Evolutionary conservation across 1,140 invertebrate species (phyloP).

Genomic region (Hestina assimilis): DNA sequence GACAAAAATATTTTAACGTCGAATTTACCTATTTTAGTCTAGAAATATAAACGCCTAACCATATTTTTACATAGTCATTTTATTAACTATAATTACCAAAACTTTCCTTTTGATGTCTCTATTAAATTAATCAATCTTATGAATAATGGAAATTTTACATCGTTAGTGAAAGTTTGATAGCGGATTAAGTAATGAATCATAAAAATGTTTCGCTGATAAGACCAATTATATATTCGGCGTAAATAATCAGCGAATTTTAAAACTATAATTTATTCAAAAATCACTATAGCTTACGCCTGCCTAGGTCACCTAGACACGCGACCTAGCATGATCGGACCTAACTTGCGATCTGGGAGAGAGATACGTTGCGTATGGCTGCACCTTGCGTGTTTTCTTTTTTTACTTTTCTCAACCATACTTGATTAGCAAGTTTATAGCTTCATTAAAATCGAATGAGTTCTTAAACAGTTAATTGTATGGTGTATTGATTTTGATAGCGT

Average conservation of each 20-base stretch:
- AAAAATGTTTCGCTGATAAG: background rate
- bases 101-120: background rate
- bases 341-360: slow-evolving; percentile 31
- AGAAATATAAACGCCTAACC: too few relatives aligned
- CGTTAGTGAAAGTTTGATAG: background rate
- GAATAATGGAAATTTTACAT: background rate
- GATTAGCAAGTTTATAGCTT: slow-evolving; percentile 25
- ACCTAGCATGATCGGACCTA: slow-evolving; percentile 46
- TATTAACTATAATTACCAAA: too few relatives aligned
- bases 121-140: background rate
- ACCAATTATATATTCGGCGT: slow-evolving; percentile 9
- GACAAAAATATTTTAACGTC: too few relatives aligned
- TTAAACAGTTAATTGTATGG: slow-evolving; percentile 24
- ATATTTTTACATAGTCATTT: too few relatives aligned
- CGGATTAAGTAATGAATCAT: background rate
- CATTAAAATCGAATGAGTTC: slow-evolving; percentile 24
- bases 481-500: slow-evolving; percentile 3
- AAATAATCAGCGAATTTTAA: slow-evolving; percentile 15
- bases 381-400: slow-evolving; percentile 18
- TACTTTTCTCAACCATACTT: slow-evolving; percentile 23
- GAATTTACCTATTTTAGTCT: too few relatives aligned
- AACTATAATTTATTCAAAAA: too few relatives aligned
- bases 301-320: slow-evolving; percentile 51
- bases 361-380: slow-evolving; percentile 19
- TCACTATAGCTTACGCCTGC: too few relatives aligned